These are phyloP conservation scores for Meloidogyne floridensis DNA, from an alignment of 1,140 invertebrate species.

Conservation along the genomic window DNA sequence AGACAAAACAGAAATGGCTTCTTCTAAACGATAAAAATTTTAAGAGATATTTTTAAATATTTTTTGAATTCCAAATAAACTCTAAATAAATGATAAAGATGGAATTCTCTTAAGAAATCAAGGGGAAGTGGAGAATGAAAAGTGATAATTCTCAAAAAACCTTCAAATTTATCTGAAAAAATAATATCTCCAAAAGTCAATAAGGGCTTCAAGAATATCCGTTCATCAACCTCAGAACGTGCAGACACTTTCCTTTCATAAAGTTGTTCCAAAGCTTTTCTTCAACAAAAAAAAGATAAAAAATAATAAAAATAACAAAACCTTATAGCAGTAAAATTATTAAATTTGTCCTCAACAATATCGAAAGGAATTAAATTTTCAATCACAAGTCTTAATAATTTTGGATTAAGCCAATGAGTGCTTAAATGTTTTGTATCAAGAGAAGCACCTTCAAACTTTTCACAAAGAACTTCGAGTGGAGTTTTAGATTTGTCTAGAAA, in stretches of 20 bases:
- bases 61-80: too few relatives aligned
- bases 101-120: too few relatives aligned
- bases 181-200: conserved; percentile 74
- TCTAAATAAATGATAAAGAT: too few relatives aligned
- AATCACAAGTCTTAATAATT: conserved; percentile 79
- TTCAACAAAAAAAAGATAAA: conserved; percentile 29
- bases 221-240: conserved; percentile 91
- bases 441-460: conserved; percentile 77
- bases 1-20: conserved; percentile 34
- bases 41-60: not conserved
- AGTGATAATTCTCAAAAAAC: conserved; percentile 23
- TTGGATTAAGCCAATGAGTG: conserved; percentile 81
- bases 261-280: conserved; percentile 71
- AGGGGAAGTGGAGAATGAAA: not conserved
- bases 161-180: conserved; percentile 68
- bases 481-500: conserved; percentile 32
- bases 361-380: conserved; percentile 69
- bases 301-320: not conserved
- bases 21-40: conserved; percentile 27
- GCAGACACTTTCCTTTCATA: conserved; percentile 89
- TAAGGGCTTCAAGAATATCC: conserved; percentile 76
- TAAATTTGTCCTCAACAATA: conserved; percentile 29
- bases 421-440: conserved; percentile 87
- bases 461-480: conserved; percentile 75
- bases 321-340: conserved; percentile 34